phyloP scores from a whole-genome alignment of 2,113 vertebrate genomes.

The Galbula dea region DNA sequence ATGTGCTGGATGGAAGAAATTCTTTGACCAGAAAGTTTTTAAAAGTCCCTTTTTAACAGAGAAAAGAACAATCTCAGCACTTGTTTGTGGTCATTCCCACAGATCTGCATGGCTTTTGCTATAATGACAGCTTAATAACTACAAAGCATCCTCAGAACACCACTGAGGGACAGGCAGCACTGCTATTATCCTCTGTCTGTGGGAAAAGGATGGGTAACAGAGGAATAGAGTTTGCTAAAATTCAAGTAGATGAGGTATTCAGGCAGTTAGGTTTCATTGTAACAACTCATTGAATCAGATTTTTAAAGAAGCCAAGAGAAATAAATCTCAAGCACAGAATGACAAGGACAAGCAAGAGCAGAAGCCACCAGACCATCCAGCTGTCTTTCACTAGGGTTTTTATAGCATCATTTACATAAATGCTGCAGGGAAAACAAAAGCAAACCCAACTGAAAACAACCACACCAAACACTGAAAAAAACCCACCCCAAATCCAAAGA shows the following conservation, averaged over 20 bases:
- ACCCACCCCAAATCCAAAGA: neutral
- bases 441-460: too few relatives aligned
- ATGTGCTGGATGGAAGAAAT: neutral
- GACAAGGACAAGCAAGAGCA: neutral
- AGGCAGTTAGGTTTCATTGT: neutral
- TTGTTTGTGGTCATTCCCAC: neutral
- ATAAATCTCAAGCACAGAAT: neutral
- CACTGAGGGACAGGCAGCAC: neutral
- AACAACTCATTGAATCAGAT: neutral
- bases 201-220: neutral
- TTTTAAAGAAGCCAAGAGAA: neutral
- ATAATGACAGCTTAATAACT: neutral
- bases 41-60: neutral
- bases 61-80: neutral
- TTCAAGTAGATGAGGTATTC: neutral
- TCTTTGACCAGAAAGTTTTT: neutral
- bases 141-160: neutral
- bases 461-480: too few relatives aligned
- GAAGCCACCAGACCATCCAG: neutral
- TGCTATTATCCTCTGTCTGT: neutral
- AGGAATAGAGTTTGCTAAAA: neutral
- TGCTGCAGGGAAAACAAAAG: neutral
- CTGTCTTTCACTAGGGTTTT: neutral
- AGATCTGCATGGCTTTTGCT: neutral
- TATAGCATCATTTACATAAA: neutral